A percentile compares a stretch with the other conserved stretches of the same genome.
phyloP scores from a whole-genome alignment of 2,888 invertebrate genomes.

The Bugula neritina region DNA sequence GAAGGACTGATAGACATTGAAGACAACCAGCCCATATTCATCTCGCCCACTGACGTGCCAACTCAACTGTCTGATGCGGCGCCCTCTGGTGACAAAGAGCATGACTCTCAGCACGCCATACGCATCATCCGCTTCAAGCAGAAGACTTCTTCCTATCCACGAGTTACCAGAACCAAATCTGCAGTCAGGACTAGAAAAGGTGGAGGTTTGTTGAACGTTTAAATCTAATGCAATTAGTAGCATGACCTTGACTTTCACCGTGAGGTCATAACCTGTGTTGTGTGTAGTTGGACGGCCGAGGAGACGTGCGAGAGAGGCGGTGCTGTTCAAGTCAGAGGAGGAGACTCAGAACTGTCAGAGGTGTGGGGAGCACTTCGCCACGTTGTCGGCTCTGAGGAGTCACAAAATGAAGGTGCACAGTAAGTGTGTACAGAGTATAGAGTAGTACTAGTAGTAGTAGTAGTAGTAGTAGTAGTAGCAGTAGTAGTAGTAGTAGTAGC shows the following conservation, averaged over 20 bases:
- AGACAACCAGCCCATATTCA: background rate
- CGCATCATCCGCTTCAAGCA: slow-evolving; percentile 3
- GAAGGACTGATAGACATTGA: background rate
- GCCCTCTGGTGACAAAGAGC: background rate
- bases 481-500: background rate
- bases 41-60: background rate
- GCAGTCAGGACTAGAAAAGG: background rate
- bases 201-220: too few relatives aligned
- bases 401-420: slow-evolving; percentile 17
- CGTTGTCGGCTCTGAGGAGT: background rate
- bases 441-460: background rate
- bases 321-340: background rate
- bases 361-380: slow-evolving; percentile 15
- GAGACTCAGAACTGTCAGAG: slow-evolving; percentile 8
- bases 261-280: background rate
- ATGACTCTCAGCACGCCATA: background rate
- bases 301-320: slow-evolving; percentile 10
- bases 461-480: background rate
- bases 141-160: too few relatives aligned
- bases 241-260: too few relatives aligned
- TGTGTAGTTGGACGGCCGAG: slow-evolving; percentile 19
- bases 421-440: too few relatives aligned
- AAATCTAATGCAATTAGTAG: too few relatives aligned
- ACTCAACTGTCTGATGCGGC: background rate
- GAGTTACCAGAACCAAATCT: too few relatives aligned